A percentile compares a stretch with the other conserved stretches of the same genome.
phyloP scores from a whole-genome alignment of 2,113 vertebrate genomes.

The Lepidiolamprologus cunningtoni region DNA sequence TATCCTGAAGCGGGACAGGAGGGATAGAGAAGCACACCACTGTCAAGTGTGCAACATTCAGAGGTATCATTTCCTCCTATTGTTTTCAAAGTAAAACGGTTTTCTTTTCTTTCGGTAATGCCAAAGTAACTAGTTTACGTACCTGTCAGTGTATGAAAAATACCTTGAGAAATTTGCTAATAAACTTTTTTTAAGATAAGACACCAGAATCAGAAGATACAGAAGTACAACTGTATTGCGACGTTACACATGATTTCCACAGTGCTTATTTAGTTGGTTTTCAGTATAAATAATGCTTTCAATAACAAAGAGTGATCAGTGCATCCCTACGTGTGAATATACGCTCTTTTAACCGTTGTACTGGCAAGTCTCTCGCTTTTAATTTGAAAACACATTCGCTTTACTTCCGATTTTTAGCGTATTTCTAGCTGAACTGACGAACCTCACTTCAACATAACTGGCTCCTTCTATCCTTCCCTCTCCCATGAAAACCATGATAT shows the following conservation, averaged over 20 bases:
- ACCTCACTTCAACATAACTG: conserved; percentile 5
- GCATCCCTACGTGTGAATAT: background rate
- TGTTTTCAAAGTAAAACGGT: conserved; percentile 8
- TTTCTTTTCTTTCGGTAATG: background rate
- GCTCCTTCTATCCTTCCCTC: background rate
- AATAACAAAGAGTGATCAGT: background rate
- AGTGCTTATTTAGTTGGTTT: background rate
- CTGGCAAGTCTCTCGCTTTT: background rate
- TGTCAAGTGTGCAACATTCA: background rate
- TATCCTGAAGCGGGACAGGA: conserved; percentile 57
- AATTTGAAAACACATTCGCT: background rate
- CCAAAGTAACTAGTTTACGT: background rate
- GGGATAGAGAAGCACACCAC: conserved; percentile 24
- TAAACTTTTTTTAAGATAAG: background rate
- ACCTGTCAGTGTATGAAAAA: background rate
- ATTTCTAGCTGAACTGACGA: background rate
- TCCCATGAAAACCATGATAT: background rate
- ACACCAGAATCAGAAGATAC: background rate
- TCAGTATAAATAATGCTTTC: background rate
- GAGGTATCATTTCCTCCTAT: accelerated
- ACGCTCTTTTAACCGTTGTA: background rate
- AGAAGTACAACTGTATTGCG: background rate
- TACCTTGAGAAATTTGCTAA: background rate
- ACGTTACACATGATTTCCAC: background rate
- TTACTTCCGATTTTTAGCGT: background rate